A percentile compares a stretch with the other conserved stretches of the same genome.
Evolutionary conservation across 2,797 vertebrate genomes (phyloP).

Genomic region (Pseudochirops cupreus): DNA sequence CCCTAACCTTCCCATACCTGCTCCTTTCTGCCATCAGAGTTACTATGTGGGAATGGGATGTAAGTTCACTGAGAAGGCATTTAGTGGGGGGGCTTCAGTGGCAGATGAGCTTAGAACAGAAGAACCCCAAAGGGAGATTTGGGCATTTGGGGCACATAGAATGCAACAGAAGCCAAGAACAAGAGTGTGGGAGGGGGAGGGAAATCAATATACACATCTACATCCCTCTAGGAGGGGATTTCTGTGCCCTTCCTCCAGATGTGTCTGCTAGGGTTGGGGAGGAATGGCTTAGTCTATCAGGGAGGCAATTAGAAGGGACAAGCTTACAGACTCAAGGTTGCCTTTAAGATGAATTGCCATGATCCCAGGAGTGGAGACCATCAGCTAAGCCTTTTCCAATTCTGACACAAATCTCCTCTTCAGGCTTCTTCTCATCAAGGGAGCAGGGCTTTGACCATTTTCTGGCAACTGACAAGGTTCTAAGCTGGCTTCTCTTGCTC

Average conservation of each 20-base stretch:
- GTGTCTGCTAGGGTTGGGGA: slow-evolving; percentile 6
- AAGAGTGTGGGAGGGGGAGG: not conserved
- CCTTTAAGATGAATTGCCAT: slow-evolving; percentile 15
- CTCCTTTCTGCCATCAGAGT: slow-evolving; percentile 51
- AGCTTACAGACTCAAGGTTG: slow-evolving; percentile 56
- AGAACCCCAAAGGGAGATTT: slow-evolving; percentile 54
- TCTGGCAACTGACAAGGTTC: slow-evolving; percentile 71
- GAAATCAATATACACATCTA: slow-evolving; percentile 43
- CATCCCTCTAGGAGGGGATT: not conserved
- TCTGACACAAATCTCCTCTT: slow-evolving; percentile 66
- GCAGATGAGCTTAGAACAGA: slow-evolving; percentile 78
- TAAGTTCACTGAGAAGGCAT: slow-evolving; percentile 82
- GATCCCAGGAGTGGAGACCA: not conserved
- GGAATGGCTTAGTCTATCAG: slow-evolving; percentile 28
- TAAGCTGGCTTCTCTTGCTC: slow-evolving; percentile 56
- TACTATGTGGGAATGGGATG: slow-evolving; percentile 74
- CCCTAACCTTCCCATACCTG: slow-evolving; percentile 56
- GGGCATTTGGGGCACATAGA: slow-evolving; percentile 2
- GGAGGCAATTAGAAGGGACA: slow-evolving; percentile 53
- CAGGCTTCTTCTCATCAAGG: slow-evolving; percentile 28
- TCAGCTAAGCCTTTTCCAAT: not conserved
- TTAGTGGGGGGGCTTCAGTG: slow-evolving; percentile 80
- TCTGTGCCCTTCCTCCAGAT: slow-evolving; percentile 2
- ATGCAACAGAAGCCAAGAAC: slow-evolving; percentile 52
- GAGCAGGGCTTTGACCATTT: slow-evolving; percentile 64